Evolutionary conservation across 2,113 vertebrate genomes (phyloP), one percentile per base, ranked within the genome.

Genomic region (Sander lucioperca): DNA sequence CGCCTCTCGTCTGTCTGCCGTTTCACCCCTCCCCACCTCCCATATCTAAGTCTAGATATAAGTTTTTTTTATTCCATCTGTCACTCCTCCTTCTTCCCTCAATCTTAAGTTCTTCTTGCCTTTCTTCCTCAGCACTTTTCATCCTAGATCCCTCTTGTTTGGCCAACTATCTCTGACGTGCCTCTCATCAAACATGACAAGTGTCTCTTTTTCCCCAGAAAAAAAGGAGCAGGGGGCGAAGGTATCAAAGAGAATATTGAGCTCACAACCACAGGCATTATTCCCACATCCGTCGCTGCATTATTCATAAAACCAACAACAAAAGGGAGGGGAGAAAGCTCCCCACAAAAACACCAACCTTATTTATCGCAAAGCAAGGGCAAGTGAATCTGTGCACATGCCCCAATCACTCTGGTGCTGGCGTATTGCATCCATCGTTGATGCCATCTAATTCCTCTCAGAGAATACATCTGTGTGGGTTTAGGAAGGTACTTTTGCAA

Each of bases 231-330:
- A 54, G 77, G 82, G 84, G 89, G 84, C 69, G 87, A 89, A 92
- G 86, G 83, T 92, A 93, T 94, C 93, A 94, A 93, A 94, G 87
- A 91, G 90, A 94, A 93, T 94, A 87, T 79, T 90, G 80, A 93
- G 86, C 80, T 86, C 85, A 87, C 83, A 82, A 91, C 91, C 74
- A 50, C 74, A 64, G 88, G 89, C 88, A 72, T 91, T 93, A 90
- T 91, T 92, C 90, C 84, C 85, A 88, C 93, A 92, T 93, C 92
- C 82, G 64, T 72, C 47, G 8, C 85, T 93, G 87, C 86, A 93
- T 94, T 91, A 93, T 94, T 94, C 90, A 94, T 94, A 84, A 91
- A 90, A 92, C 80, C 80, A 93, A 90, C 91, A 94, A 83, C 82
- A 89, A n/a, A 84, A 68, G 45, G 74, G 73, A 77, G 80, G 82